Evolutionary conservation across 2,113 vertebrate species (phyloP).

Genomic region (Telmatochromis sp.): DNA sequence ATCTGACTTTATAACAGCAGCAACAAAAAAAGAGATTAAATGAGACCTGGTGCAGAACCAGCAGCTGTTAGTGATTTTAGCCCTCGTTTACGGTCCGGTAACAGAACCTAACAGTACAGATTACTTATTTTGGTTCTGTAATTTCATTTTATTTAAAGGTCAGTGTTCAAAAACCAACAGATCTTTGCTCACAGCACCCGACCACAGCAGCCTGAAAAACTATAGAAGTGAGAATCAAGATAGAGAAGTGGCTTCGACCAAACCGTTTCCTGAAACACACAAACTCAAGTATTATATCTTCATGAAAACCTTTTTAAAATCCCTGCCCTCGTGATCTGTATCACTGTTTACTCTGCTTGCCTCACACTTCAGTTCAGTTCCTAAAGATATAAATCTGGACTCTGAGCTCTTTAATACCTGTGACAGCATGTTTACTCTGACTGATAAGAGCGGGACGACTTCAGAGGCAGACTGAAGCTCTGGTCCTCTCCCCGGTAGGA

Average conservation of each 20-base stretch:
- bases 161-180: not conserved
- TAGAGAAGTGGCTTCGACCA: not conserved
- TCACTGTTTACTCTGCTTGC: not conserved
- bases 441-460: not conserved
- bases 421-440: not conserved
- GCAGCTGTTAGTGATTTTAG: not conserved
- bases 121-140: not conserved
- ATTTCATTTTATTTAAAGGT: not conserved
- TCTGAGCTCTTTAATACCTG: fast-evolving
- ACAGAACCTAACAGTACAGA: not conserved
- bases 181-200: not conserved
- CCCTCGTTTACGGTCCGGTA: fast-evolving
- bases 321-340: not conserved
- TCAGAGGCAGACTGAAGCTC: not conserved
- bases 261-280: not conserved
- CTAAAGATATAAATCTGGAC: not conserved
- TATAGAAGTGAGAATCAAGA: not conserved
- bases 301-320: not conserved
- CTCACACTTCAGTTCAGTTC: not conserved
- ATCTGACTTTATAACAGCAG: not conserved
- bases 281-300: not conserved
- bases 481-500: not conserved
- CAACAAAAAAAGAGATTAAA: not conserved
- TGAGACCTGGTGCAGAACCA: not conserved
- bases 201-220: not conserved